These are phyloP conservation scores for Lacerta agilis DNA, from an alignment of 2,797 vertebrate genomes.

Conservation along the genomic window DNA sequence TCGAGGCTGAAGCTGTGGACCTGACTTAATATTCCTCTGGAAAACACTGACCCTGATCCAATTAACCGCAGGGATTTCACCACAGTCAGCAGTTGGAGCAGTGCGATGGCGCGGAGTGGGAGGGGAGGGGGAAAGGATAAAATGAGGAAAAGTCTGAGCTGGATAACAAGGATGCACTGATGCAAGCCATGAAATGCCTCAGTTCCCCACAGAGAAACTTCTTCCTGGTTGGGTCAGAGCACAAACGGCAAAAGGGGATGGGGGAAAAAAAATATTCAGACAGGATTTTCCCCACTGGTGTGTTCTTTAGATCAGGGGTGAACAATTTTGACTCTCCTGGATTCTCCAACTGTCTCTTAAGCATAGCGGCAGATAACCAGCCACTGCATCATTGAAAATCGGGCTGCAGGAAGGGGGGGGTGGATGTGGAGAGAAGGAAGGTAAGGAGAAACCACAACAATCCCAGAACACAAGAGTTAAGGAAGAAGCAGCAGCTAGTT, in stretches of 20 bases:
- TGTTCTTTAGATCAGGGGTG: background rate
- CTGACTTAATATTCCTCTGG: conserved; percentile 75
- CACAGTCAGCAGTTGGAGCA: conserved; percentile 64
- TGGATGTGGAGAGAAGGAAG: background rate
- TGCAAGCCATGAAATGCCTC: conserved; percentile 28
- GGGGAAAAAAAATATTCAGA: background rate
- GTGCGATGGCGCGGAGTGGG: conserved; percentile 9
- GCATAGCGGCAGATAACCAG: background rate
- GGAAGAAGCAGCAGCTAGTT: background rate
- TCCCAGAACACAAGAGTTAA: background rate
- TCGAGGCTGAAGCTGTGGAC: conserved; percentile 61
- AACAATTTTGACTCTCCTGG: background rate
- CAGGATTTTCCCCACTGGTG: background rate
- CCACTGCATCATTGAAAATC: no score
- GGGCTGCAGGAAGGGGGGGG: no score
- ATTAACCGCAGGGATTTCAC: conserved; percentile 77
- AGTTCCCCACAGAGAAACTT: conserved; percentile 33
- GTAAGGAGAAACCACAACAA: background rate
- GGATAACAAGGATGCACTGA: conserved; percentile 30
- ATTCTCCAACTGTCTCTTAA: background rate
- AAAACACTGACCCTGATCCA: conserved; percentile 77
- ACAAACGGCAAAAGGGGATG: conserved; percentile 25
- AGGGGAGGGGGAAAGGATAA: background rate
- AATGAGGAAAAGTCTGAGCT: conserved; percentile 38
- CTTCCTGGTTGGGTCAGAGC: conserved; percentile 1